Evolutionary conservation across 2,797 vertebrate species (phyloP).

Genomic region (Nasua narica): DNA sequence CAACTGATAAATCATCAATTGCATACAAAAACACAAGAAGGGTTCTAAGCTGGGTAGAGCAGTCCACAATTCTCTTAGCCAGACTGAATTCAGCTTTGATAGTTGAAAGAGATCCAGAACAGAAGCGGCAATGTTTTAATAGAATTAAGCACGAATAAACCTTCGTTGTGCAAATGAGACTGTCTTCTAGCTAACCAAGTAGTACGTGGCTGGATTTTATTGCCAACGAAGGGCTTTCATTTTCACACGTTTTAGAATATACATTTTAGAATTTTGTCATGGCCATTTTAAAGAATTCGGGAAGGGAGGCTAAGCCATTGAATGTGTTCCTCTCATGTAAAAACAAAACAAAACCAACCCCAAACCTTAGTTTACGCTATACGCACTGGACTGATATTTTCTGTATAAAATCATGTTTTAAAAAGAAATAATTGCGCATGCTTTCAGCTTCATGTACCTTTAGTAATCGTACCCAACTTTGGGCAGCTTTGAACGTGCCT

Average conservation of each 20-base stretch:
- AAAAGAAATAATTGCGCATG: not conserved
- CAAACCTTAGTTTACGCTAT: not conserved
- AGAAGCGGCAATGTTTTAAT: not conserved
- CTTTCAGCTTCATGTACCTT: slow-evolving; percentile 62
- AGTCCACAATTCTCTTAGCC: slow-evolving; percentile 9
- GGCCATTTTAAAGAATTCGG: slow-evolving; percentile 1
- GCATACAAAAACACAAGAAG: slow-evolving; percentile 73
- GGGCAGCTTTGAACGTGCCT: slow-evolving; percentile 68
- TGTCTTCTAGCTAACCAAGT: not conserved
- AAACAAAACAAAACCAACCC: not conserved
- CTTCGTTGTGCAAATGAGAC: not conserved
- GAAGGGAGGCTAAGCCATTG: not conserved
- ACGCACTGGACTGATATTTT: not conserved
- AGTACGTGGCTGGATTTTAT: not conserved
- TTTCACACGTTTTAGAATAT: not conserved
- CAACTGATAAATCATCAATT: slow-evolving; percentile 75
- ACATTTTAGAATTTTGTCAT: not conserved
- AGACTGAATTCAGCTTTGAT: slow-evolving; percentile 46
- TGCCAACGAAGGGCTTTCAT: not conserved
- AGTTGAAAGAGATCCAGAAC: slow-evolving; percentile 13
- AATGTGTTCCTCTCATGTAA: not conserved
- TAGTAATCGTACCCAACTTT: slow-evolving; percentile 61
- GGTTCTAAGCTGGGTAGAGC: not conserved
- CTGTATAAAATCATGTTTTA: slow-evolving; percentile 26
- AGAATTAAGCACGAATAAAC: not conserved